Percentiles rank a stretch among this genome's conserved stretches.
Evolutionary conservation across 1,140 invertebrate species (phyloP).

Genomic region (Drosophila kepulauana): DNA sequence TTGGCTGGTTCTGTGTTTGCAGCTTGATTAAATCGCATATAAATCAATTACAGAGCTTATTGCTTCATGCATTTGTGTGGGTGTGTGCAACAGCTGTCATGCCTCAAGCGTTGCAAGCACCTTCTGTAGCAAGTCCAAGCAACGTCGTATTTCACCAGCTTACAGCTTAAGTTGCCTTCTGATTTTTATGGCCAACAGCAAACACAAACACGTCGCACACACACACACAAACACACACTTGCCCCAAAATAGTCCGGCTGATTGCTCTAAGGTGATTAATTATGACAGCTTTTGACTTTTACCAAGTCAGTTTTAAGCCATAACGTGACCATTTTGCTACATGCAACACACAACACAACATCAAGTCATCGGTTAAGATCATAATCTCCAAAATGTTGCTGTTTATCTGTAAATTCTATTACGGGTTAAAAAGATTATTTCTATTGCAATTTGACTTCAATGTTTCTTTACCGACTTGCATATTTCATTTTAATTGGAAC

Average conservation of each 20-base stretch:
- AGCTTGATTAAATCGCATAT: constrained; percentile 65
- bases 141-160: neutral
- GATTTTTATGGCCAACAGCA: constrained; percentile 44
- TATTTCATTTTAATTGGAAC: too few species aligned
- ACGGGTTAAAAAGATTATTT: too few species aligned
- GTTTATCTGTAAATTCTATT: too few species aligned
- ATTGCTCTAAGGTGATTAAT: constrained; percentile 62
- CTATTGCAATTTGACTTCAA: too few species aligned
- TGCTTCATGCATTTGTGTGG: constrained; percentile 28
- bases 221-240: too few species aligned
- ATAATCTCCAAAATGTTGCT: neutral
- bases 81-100: constrained; percentile 22
- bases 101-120: constrained; percentile 6
- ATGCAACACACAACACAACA: neutral
- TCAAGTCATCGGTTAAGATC: neutral
- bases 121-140: neutral
- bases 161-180: constrained; percentile 31
- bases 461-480: too few species aligned
- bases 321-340: constrained; percentile 31
- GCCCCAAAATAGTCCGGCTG: neutral
- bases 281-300: constrained; percentile 36
- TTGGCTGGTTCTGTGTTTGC: constrained; percentile 13
- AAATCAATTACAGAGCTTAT: constrained; percentile 72
- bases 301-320: constrained; percentile 2
- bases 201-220: too few species aligned